phyloP scores from a whole-genome alignment of 2,113 vertebrate genomes.

The Coreoperca whiteheadi region DNA sequence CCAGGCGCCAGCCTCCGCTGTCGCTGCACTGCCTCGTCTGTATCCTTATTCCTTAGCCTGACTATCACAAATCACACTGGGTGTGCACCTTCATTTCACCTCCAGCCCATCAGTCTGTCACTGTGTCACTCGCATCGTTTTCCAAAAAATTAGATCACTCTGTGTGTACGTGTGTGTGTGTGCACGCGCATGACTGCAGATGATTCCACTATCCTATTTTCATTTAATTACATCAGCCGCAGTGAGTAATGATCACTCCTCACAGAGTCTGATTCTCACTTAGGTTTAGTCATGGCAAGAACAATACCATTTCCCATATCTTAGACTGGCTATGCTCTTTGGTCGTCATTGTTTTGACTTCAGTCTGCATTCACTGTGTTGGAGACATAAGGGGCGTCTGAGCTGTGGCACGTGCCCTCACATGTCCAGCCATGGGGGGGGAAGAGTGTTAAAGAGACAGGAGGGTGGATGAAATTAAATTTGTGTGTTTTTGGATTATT shows the following conservation, averaged over 20 bases:
- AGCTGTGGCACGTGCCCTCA: constrained; percentile 35
- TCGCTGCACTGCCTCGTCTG: constrained; percentile 42
- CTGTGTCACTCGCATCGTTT: constrained; percentile 44
- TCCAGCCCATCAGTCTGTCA: constrained; percentile 42
- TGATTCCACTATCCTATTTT: constrained; percentile 31
- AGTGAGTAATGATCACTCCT: constrained; percentile 42
- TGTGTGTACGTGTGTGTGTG: constrained; percentile 2
- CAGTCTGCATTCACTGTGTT: neutral
- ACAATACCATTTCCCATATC: constrained; percentile 15
- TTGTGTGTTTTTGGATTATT: neutral
- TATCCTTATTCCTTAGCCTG: constrained; percentile 43
- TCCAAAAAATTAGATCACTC: constrained; percentile 55
- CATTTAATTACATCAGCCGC: constrained; percentile 55
- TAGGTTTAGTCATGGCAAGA: constrained; percentile 12
- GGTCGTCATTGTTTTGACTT: constrained; percentile 14
- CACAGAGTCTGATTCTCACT: constrained; percentile 33
- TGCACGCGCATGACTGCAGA: constrained; percentile 32
- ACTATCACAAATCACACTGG: constrained; percentile 47
- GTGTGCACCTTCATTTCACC: constrained; percentile 69
- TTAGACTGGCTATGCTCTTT: constrained; percentile 15
- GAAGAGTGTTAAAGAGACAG: constrained; percentile 45
- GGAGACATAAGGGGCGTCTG: neutral
- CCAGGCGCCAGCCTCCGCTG: constrained; percentile 64
- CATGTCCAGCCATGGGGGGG: constrained; percentile 28
- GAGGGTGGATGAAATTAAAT: constrained; percentile 17